Evolutionary conservation across 2,797 vertebrate genomes (phyloP).

Genomic region (Cyprinodon diabolis): DNA sequence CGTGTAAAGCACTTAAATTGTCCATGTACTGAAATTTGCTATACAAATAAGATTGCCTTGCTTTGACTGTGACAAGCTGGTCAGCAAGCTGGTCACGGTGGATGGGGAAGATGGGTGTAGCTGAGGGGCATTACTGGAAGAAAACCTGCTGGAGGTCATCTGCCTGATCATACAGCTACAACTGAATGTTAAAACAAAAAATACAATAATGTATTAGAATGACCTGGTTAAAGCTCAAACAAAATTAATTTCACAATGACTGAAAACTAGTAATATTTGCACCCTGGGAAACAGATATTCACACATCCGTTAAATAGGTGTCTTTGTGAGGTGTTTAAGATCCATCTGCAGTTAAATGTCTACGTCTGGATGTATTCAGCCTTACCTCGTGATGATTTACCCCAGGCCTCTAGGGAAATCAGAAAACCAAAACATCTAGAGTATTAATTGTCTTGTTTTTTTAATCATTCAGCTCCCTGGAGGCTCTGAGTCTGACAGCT

Average conservation of each 20-base stretch:
- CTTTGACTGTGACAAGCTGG: too few relatives aligned
- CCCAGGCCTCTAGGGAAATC: constrained; percentile 39
- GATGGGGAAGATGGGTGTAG: too few relatives aligned
- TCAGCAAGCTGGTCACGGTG: too few relatives aligned
- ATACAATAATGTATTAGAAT: not conserved
- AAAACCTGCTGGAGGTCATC: not conserved
- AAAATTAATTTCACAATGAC: not conserved
- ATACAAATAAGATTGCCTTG: too few relatives aligned
- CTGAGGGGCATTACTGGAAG: not conserved
- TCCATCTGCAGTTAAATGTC: not conserved
- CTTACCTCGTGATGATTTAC: constrained; percentile 22
- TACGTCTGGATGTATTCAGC: constrained; percentile 24
- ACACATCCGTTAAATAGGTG: constrained; percentile 8
- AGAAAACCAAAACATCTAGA: constrained; percentile 44
- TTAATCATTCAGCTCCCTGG: constrained; percentile 40
- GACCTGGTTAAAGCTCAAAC: not conserved
- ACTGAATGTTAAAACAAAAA: not conserved
- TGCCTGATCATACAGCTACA: not conserved
- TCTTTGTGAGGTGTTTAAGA: not conserved
- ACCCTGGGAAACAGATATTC: not conserved
- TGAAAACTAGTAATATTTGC: not conserved
- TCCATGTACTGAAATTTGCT: too few relatives aligned
- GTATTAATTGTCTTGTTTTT: not conserved
- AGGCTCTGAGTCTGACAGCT: constrained; percentile 50
- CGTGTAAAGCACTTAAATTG: too few relatives aligned